phyloP scores from a whole-genome alignment of 2,888 invertebrate genomes.

The Cryptocephalus primarius region DNA sequence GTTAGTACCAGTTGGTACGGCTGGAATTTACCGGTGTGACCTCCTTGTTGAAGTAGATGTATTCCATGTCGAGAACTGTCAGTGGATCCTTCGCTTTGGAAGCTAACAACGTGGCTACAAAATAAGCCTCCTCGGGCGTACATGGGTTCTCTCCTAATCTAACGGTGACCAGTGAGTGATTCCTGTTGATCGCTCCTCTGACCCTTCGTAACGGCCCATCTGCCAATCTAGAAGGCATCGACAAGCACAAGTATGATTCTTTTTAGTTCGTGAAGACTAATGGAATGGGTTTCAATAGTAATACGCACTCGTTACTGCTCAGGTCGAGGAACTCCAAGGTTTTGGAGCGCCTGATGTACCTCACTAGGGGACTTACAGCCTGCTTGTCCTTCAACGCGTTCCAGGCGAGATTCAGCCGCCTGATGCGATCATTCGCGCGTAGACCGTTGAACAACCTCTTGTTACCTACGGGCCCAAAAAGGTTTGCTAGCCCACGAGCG shows the following conservation, averaged over 20 bases:
- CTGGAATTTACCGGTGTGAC: conserved; percentile 28
- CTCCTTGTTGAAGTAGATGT: conserved; percentile 38
- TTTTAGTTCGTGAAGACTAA: background rate
- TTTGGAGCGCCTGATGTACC: conserved; percentile 21
- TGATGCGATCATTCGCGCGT: conserved; percentile 25
- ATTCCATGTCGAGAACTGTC: conserved; percentile 38
- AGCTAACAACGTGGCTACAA: conserved; percentile 32
- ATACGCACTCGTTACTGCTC: conserved; percentile 31
- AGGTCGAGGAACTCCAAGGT: conserved; percentile 30
- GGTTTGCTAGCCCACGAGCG: background rate
- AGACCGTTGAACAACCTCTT: conserved; percentile 33
- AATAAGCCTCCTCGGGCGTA: conserved; percentile 36
- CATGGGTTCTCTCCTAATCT: conserved; percentile 41
- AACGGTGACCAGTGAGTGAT: background rate
- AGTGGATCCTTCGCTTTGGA: conserved; percentile 28
- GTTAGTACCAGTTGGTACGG: background rate
- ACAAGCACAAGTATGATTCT: background rate
- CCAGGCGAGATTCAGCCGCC: conserved; percentile 38
- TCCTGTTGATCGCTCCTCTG: background rate
- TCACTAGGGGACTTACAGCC: conserved; percentile 21
- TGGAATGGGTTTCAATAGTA: background rate
- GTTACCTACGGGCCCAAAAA: conserved; percentile 22
- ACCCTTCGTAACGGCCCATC: background rate
- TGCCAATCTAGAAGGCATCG: conserved; percentile 1
- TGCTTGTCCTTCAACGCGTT: conserved; percentile 35